Evolutionary conservation across 2,888 invertebrate genomes (phyloP).

Genomic region (Coleophora flavipennella): DNA sequence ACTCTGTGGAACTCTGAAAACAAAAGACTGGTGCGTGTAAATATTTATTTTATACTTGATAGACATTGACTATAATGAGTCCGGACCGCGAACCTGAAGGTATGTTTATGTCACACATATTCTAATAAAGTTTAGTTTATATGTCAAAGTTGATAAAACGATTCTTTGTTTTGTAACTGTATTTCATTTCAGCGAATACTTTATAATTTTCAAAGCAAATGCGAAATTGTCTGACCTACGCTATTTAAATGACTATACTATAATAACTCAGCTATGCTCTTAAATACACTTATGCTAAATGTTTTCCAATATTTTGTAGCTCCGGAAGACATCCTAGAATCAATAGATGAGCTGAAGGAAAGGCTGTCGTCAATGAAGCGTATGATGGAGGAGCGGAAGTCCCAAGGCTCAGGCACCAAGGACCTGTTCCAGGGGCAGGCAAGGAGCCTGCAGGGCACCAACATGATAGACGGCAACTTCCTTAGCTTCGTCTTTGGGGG

Average conservation of each 20-base stretch:
- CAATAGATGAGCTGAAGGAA: constrained; percentile 85
- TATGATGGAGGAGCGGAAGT: constrained; percentile 82
- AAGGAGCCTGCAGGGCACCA: constrained; percentile 63
- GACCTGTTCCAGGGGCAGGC: constrained; percentile 64
- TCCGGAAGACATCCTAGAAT: constrained; percentile 72
- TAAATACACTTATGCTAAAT: background rate
- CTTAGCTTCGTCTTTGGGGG: constrained; percentile 87
- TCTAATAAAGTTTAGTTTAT: too few relatives aligned
- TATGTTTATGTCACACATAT: constrained; percentile 19
- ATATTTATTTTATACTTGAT: constrained; percentile 21
- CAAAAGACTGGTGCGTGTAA: constrained; percentile 8
- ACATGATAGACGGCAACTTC: constrained; percentile 86
- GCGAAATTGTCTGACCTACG: too few relatives aligned
- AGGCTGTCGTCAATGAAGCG: constrained; percentile 85
- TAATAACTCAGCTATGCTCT: too few relatives aligned
- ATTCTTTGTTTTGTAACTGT: too few relatives aligned
- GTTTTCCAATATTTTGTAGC: constrained; percentile 27
- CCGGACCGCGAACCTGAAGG: constrained; percentile 49
- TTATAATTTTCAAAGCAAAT: too few relatives aligned
- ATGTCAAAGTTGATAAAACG: too few relatives aligned
- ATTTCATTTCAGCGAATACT: too few relatives aligned
- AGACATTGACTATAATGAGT: constrained; percentile 32
- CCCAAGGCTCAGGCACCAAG: constrained; percentile 57
- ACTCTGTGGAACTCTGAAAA: constrained; percentile 2
- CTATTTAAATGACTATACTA: too few relatives aligned